phyloP scores from a whole-genome alignment of 2,797 vertebrate species.

The Anguilla anguilla region DNA sequence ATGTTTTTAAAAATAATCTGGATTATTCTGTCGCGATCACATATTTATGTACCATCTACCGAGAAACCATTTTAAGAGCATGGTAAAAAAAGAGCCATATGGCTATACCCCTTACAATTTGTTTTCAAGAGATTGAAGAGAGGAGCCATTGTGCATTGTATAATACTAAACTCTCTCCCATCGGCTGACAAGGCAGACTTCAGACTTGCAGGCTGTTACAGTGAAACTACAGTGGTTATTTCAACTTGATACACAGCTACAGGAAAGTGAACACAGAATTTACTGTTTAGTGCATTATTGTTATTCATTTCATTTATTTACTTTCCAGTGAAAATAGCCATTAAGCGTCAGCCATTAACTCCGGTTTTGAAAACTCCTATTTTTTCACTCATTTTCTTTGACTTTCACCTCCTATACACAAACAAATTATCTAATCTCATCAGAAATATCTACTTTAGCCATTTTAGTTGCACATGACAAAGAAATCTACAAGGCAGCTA shows the following conservation, averaged over 20 bases:
- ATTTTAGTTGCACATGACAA: too few relatives aligned
- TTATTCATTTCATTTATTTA: too few relatives aligned
- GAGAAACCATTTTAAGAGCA: constrained; percentile 12
- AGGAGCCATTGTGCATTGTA: not conserved
- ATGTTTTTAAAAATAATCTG: not conserved
- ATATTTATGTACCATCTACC: constrained; percentile 14
- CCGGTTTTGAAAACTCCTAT: too few relatives aligned
- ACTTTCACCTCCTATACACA: too few relatives aligned
- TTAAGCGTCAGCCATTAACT: too few relatives aligned
- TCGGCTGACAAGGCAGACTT: constrained; percentile 58
- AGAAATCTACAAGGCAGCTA: too few relatives aligned
- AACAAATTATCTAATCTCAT: too few relatives aligned
- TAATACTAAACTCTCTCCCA: constrained; percentile 36
- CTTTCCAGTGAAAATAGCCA: too few relatives aligned
- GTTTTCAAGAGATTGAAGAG: not conserved
- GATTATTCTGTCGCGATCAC: not conserved
- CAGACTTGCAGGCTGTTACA: constrained; percentile 28
- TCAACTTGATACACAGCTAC: constrained; percentile 76
- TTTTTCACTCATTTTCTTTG: too few relatives aligned
- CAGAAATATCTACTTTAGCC: too few relatives aligned
- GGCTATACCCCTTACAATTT: constrained; percentile 2
- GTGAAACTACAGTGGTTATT: constrained; percentile 80
- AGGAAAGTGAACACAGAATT: constrained; percentile 64
- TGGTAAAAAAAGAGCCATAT: constrained; percentile 18
- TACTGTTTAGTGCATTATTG: constrained; percentile 46